Evolutionary conservation across 2,113 vertebrate species (phyloP).

Genomic region (Aptenodytes forsteri): DNA sequence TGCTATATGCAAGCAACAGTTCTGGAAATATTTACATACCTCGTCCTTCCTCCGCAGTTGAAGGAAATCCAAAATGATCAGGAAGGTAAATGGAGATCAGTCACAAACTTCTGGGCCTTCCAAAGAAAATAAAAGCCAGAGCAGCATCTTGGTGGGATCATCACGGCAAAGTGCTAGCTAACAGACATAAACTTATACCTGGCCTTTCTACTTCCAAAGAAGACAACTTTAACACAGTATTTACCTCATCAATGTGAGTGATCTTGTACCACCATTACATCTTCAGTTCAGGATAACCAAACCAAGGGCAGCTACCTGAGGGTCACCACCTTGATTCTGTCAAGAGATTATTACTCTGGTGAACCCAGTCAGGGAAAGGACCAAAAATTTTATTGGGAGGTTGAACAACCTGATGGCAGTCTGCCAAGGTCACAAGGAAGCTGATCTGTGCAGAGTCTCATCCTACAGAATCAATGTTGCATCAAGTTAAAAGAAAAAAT

Average conservation of each 20-base stretch:
- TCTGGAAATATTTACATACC: neutral
- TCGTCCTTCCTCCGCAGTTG: neutral
- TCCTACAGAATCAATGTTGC: neutral
- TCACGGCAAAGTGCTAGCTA: neutral
- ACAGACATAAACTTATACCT: neutral
- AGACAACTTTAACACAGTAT: neutral
- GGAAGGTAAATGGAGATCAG: neutral
- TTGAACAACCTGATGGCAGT: neutral
- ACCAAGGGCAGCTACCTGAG: neutral
- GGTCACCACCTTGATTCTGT: neutral
- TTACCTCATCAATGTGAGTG: neutral
- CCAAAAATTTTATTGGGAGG: neutral
- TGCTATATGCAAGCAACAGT: neutral
- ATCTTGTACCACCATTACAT: neutral
- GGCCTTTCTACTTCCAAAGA: neutral
- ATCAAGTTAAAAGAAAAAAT: neutral
- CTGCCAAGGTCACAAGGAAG: neutral
- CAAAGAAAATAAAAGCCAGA: neutral
- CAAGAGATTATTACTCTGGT: neutral
- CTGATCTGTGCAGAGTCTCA: neutral
- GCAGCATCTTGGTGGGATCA: neutral
- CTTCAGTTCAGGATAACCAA: neutral
- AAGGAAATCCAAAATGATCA: neutral
- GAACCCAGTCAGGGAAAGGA: neutral
- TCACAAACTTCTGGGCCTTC: neutral